Percentiles rank a stretch among this genome's conserved stretches.
Conservation (phyloP, 2,113 vertebrate species). For the Steatornis caripensis region DNA sequence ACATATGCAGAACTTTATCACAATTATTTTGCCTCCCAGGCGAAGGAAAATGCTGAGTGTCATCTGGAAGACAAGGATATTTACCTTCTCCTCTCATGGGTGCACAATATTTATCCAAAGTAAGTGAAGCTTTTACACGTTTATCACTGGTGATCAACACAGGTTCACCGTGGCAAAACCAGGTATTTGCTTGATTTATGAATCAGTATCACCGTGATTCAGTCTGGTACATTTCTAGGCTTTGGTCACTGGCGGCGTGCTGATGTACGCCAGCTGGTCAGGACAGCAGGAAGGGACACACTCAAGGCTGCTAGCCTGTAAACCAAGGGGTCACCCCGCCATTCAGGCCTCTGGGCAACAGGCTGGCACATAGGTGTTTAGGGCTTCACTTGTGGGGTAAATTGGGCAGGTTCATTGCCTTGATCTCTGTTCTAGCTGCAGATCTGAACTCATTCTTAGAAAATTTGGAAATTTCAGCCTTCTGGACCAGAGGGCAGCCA, state of each 20-base stretch:
- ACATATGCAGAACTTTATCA: constrained; percentile 82
- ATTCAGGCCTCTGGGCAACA: background rate
- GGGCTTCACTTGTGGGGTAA: background rate
- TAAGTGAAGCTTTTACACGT: constrained; percentile 49
- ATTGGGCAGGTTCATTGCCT: background rate
- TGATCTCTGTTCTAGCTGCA: background rate
- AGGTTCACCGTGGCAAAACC: background rate
- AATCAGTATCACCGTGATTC: rapidly evolving
- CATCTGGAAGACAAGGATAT: constrained; percentile 73
- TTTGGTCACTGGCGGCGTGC: background rate
- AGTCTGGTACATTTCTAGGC: background rate
- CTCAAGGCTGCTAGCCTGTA: background rate
- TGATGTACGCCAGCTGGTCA: background rate
- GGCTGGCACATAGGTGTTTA: background rate
- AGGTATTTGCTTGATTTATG: background rate
- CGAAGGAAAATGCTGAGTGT: constrained; percentile 55
- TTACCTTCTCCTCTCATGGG: constrained; percentile 82
- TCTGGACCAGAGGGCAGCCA: background rate
- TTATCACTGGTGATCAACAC: background rate
- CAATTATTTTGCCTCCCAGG: constrained; percentile 68
- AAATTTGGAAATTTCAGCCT: background rate
- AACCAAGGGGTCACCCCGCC: background rate
- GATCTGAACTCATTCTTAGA: background rate
- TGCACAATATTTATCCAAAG: constrained; percentile 79
- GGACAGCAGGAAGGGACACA: background rate